Evolutionary conservation across 1,140 invertebrate species (phyloP).

Genomic region (Lepidurus apus): DNA sequence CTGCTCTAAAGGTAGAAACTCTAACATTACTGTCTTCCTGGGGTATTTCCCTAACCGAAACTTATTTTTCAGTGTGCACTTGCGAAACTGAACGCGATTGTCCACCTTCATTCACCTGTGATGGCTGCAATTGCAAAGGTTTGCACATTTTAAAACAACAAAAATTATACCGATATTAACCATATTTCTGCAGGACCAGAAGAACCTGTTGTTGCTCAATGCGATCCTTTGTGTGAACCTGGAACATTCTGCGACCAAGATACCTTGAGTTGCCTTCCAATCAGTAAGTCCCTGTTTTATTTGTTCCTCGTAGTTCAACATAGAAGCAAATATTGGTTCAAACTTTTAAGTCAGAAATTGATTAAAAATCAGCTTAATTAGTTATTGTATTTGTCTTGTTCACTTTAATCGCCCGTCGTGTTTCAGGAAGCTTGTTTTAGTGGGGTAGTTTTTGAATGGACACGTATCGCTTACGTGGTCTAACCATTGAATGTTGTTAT

Average conservation of each 20-base stretch:
- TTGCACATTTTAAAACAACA: slow-evolving; percentile 40
- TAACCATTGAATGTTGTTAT: neutral
- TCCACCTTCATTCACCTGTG: slow-evolving; percentile 53
- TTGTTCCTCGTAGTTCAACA: neutral
- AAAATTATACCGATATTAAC: neutral
- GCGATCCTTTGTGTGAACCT: slow-evolving; percentile 19
- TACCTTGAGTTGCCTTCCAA: slow-evolving; percentile 22
- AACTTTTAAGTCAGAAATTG: neutral
- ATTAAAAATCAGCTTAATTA: neutral
- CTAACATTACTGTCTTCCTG: slow-evolving; percentile 29
- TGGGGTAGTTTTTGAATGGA: neutral
- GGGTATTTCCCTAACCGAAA: slow-evolving; percentile 23
- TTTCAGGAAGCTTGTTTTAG: neutral
- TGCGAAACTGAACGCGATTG: slow-evolving; percentile 60
- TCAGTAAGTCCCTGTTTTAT: neutral
- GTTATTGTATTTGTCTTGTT: neutral
- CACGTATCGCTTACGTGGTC: neutral
- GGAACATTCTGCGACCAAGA: slow-evolving; percentile 20
- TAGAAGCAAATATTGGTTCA: neutral
- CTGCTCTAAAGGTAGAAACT: slow-evolving; percentile 54
- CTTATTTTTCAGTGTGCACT: slow-evolving; percentile 55
- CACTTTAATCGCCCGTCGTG: neutral
- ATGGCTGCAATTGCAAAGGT: slow-evolving; percentile 61
- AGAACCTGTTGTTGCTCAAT: slow-evolving; percentile 23
- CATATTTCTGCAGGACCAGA: neutral